Base-by-base conservation (phyloP, 2,113 vertebrate species). In the Phyllostomus hastatus region DNA sequence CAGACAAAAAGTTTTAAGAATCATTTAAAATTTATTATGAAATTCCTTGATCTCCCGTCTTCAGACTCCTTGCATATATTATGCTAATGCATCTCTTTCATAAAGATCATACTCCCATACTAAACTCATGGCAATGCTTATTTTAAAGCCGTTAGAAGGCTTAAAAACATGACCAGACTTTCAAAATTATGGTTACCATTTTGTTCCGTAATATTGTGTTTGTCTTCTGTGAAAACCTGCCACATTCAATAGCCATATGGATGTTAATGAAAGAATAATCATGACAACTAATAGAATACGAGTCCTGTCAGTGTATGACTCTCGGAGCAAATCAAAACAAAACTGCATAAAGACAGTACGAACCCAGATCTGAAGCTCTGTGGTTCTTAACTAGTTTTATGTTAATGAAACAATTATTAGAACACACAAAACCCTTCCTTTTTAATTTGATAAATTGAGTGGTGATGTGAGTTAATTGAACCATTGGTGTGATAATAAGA, bases 361-460 rank as follows among this genome's bases (percentile, higher is more conserved):
- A 79, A 35, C 35, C 4, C 31, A 92, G 28, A 76, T 81, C 46
- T 94, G 85, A 96, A 80, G 70, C 76, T 88, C 88, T 33, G 19
- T 75, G 61, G 20, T 69, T 95, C 88, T 91, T 93, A 89, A 67
- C 64, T 86, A 87, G 94, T 69, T 93, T 97, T 83, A 91, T 93
- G 92, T 91, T 95, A 97, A 95, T 94, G 91, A 97, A 95, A 94
- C 69, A 95, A 94, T 97, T 97, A 95, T 89, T 95, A 96, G 93
- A 91, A 96, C 81, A 96, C 57, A 94, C 89, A 89, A 89, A 96
- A 85, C 35, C 22, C 20, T 95, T 91, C 66, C 70, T 89, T 97
- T 96, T 38, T 96, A 96, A 96, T 91, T 97, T 96, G 97, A 96
- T 91, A 89, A 91, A 94, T 84, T 94, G 94, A 96, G 43, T 61